Evolutionary conservation across 2,797 vertebrate species (phyloP), one percentile per base, ranked within the genome.

Genomic region (Sciaenops ocellatus): DNA sequence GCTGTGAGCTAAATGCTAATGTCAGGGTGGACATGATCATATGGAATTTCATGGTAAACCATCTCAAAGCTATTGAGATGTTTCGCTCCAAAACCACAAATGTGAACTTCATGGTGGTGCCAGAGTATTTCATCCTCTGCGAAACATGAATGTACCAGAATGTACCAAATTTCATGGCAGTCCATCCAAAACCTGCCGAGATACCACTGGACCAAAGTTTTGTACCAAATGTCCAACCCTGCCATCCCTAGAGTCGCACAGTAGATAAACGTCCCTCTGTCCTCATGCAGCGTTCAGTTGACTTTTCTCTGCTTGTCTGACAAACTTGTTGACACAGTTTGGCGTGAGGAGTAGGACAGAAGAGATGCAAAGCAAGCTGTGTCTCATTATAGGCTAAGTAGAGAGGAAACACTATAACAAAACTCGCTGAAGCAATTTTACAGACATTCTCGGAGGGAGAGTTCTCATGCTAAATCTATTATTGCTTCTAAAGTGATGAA

Each of bases 301-400:
- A 26, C 64, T 66, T 73, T 26, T 51, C 67, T 82, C 8, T 55
- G 48, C 34, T 63, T 50, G 22, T 76, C 57, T 59, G 30, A 65
- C 59, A 66, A 76, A 73, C 9, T 34, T 30, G 30, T 59, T 65
- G 60, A 76, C 30, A 69, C 41, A 61, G n/a, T 69, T 85, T 74
- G 73, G 54, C 76, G 11, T 3, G 30, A 18, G 11, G 68, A 80
- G 46, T 34, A 5, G 12, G 46, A 78, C 18, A 10, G 46, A 65
- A 12, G 1, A 73, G 64, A 57, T 73, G 51, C 57, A 47, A 55
- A 68, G 17, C 55, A 77, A 72, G 56, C 75, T 78, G 82, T 3
- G 51, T 71, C 26, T 80, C 64, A 47, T 83, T 83, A 81, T 46
- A 52, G 0, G 3, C 59, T 41, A 51, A 76, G 44, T 62, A 20